Evolutionary conservation across 1,140 invertebrate species (phyloP).

Genomic region (Agraylea sexmaculata): DNA sequence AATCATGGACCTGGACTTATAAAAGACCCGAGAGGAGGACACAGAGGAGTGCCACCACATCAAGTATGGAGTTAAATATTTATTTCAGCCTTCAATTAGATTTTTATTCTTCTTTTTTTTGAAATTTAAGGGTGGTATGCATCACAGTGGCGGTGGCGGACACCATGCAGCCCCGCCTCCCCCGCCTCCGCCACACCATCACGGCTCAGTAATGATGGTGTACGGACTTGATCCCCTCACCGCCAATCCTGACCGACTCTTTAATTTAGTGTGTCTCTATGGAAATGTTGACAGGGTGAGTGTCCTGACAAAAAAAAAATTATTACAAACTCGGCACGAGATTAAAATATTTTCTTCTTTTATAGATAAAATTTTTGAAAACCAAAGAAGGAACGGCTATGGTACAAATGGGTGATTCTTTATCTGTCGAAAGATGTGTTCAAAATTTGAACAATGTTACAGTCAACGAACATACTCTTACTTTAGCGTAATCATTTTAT

Average conservation of each 20-base stretch:
- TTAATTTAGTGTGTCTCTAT: constrained; percentile 97
- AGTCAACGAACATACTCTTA: constrained; percentile 51
- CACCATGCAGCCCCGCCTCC: constrained; percentile 20
- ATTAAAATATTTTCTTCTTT: no score
- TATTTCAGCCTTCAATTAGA: not conserved
- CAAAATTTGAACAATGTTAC: constrained; percentile 88
- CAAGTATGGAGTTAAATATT: constrained; percentile 11
- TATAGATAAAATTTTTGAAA: constrained; percentile 94
- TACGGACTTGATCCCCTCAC: constrained; percentile 89
- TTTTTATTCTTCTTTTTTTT: not conserved
- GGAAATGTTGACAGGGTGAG: constrained; percentile 94
- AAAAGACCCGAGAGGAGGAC: constrained; percentile 17
- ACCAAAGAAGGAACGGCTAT: constrained; percentile 99
- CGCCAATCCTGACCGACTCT: constrained; percentile 93
- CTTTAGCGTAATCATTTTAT: constrained; percentile 22
- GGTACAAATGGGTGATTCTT: constrained; percentile 96
- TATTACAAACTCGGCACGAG: no score
- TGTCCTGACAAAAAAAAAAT: constrained; percentile 13
- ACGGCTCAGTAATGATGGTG: constrained; percentile 93
- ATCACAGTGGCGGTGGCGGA: constrained; percentile 28
- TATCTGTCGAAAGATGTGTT: constrained; percentile 87
- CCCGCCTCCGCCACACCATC: constrained; percentile 40
- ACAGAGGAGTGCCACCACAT: constrained; percentile 19
- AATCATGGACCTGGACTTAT: constrained; percentile 17
- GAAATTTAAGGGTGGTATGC: not conserved